phyloP scores from a whole-genome alignment of 37 sponge, comb jelly and placozoan genomes.

The Lycopodina hypogea region DNA sequence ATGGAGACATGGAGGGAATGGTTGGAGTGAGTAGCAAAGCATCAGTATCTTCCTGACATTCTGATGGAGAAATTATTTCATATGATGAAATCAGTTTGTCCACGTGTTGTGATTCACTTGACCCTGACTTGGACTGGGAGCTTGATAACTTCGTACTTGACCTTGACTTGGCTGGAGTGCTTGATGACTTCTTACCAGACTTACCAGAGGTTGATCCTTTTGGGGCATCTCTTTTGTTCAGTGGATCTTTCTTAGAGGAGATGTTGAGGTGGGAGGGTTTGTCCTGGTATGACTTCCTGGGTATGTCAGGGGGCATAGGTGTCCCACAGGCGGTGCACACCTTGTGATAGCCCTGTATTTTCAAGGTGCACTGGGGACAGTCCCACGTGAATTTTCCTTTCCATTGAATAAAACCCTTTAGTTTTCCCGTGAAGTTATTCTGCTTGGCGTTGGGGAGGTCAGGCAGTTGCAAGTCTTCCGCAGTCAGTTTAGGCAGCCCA shows the following conservation, averaged over 20 bases:
- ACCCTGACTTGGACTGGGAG: too few relatives aligned
- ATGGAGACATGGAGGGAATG: background rate
- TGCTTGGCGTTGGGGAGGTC: background rate
- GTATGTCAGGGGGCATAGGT: background rate
- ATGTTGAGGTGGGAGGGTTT: too few relatives aligned
- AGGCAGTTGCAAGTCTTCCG: background rate
- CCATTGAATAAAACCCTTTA: background rate
- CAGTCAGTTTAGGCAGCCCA: background rate
- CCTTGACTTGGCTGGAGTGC: too few relatives aligned
- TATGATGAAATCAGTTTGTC: too few relatives aligned
- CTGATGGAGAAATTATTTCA: background rate
- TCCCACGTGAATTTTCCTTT: background rate
- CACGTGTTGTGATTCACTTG: too few relatives aligned
- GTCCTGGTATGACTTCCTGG: too few relatives aligned
- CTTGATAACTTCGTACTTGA: too few relatives aligned
- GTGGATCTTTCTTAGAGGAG: too few relatives aligned
- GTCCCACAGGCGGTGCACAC: conserved; percentile 23
- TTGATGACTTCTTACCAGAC: too few relatives aligned
- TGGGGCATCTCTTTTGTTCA: too few relatives aligned
- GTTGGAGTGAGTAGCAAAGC: background rate
- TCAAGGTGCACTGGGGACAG: conserved; percentile 14
- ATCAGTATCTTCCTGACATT: background rate
- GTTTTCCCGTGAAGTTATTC: background rate
- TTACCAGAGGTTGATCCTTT: too few relatives aligned
- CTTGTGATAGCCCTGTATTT: background rate